phyloP scores from a whole-genome alignment of 2,113 vertebrate genomes.

The Montifringilla adamsi region DNA sequence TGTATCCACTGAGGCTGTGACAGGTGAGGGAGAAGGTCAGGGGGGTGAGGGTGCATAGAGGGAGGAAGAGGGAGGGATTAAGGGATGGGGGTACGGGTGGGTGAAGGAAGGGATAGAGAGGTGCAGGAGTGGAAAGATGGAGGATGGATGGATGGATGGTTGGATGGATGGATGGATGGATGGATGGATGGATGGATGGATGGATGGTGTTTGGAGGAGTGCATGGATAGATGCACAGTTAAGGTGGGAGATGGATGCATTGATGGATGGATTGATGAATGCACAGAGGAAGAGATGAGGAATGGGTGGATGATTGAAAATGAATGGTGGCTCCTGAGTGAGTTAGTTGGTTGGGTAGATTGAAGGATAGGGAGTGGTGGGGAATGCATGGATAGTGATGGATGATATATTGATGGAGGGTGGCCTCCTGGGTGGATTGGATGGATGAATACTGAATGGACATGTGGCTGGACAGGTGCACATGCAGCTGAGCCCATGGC shows the following conservation, averaged over 20 bases:
- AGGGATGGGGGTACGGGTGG: not conserved
- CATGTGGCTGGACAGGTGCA: not conserved
- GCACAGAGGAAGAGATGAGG: too few relatives aligned
- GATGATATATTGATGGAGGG: not conserved
- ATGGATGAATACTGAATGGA: not conserved
- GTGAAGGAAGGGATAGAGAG: not conserved
- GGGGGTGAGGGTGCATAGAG: accelerated
- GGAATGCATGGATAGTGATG: not conserved
- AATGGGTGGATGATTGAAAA: not conserved
- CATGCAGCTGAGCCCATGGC: not conserved
- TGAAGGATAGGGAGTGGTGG: not conserved
- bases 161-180: not conserved
- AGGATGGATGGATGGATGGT: not conserved
- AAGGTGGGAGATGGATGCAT: too few relatives aligned
- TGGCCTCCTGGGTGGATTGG: not conserved
- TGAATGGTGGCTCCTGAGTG: not conserved
- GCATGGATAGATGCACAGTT: too few relatives aligned
- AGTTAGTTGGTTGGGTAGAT: not conserved
- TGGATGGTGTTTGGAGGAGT: not conserved
- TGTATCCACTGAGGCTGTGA: accelerated
- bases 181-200: not conserved
- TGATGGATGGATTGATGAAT: not conserved
- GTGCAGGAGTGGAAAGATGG: not conserved
- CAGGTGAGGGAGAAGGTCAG: not conserved
- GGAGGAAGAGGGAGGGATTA: not conserved